A percentile compares a stretch with the other conserved stretches of the same genome.
These are phyloP conservation scores for Acinonyx jubatus DNA, from an alignment of 2,113 vertebrate genomes.

Conservation along the genomic window DNA sequence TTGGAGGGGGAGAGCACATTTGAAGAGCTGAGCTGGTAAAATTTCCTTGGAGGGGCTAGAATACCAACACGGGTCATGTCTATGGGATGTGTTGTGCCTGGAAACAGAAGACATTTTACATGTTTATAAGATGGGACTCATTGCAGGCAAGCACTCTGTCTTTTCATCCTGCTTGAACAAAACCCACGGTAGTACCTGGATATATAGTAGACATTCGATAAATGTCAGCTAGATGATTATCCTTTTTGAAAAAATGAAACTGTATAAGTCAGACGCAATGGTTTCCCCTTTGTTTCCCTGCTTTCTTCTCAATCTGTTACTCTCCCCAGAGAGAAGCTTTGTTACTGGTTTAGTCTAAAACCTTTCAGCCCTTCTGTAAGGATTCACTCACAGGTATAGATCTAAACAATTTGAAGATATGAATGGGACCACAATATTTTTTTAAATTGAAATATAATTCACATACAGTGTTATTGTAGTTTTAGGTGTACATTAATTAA, in stretches of 20 bases:
- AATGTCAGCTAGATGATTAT: neutral
- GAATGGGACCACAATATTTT: neutral
- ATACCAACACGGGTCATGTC: neutral
- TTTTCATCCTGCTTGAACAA: slow-evolving; percentile 7
- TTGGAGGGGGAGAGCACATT: neutral
- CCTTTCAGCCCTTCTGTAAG: neutral
- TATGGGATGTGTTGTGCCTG: rapidly evolving
- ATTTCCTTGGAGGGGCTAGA: neutral
- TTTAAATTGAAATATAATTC: neutral
- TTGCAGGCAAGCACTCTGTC: neutral
- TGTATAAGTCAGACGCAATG: neutral
- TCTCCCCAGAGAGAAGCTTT: neutral
- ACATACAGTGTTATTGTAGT: neutral
- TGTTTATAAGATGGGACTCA: neutral
- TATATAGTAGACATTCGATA: neutral
- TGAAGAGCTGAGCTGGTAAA: neutral
- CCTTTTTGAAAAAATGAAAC: neutral
- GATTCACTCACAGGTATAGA: neutral
- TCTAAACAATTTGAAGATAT: slow-evolving; percentile 8
- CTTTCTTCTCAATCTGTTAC: neutral
- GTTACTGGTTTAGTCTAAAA: neutral
- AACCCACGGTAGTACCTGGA: neutral
- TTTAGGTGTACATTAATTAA: neutral
- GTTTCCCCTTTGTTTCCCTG: neutral
- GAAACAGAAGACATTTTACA: neutral